These are phyloP conservation scores for Tetanocera ferruginea DNA, from an alignment of 2,888 invertebrate species.

Conservation along the genomic window DNA sequence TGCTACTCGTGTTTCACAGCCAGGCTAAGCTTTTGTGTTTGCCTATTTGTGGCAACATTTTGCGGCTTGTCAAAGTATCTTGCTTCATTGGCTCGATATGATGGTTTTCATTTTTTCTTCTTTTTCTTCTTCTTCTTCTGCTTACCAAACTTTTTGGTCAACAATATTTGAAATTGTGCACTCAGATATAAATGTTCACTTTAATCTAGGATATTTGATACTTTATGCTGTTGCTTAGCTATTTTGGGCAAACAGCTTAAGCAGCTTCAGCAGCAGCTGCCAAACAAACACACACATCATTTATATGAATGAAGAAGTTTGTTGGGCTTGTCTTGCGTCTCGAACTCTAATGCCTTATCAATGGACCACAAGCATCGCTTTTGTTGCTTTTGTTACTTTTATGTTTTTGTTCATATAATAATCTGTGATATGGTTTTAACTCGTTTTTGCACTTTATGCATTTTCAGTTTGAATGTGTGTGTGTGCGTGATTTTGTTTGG, in stretches of 20 bases:
- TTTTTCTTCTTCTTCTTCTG: background rate
- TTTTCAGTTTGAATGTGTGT: conserved; percentile 8
- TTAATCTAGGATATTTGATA: conserved; percentile 6
- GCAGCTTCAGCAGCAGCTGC: background rate
- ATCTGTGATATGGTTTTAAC: conserved; percentile 18
- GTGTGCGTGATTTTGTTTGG: background rate
- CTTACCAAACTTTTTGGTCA: background rate
- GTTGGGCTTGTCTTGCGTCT: background rate
- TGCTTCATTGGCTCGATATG: background rate
- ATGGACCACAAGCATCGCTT: background rate
- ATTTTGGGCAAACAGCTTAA: background rate
- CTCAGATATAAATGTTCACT: background rate
- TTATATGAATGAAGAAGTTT: background rate
- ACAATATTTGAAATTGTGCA: conserved; percentile 3
- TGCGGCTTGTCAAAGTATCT: conserved; percentile 27
- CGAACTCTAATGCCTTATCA: background rate
- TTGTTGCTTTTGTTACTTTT: background rate
- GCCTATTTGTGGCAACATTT: conserved; percentile 18
- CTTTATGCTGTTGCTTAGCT: background rate
- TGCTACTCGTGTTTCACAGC: background rate
- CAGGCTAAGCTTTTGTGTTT: background rate
- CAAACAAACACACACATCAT: background rate
- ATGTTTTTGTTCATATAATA: background rate
- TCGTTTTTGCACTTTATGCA: background rate
- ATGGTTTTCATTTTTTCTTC: background rate